Conservation (phyloP, 2,888 invertebrate genomes). For the Oscheius sp. region DNA sequence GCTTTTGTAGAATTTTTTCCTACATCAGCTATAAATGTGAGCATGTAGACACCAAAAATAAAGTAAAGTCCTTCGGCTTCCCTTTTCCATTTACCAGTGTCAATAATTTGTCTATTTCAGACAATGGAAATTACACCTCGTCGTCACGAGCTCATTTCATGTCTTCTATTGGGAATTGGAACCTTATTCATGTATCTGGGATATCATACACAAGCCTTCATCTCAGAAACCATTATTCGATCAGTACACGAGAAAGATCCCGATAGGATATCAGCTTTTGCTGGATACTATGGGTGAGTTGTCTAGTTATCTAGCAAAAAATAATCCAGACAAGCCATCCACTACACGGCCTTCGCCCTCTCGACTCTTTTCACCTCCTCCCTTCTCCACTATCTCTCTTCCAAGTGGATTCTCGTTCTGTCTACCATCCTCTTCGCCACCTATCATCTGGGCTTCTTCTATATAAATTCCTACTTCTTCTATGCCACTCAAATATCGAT, state of each 20-base stretch:
- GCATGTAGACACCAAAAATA: too few species aligned
- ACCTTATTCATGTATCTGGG: conserved; percentile 49
- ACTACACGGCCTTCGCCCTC: conserved; percentile 46
- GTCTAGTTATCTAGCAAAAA: not conserved
- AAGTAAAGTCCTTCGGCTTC: too few species aligned
- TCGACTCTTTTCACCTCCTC: conserved; percentile 44
- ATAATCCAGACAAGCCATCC: conserved; percentile 43
- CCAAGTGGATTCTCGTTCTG: conserved; percentile 39
- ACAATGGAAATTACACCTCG: conserved; percentile 42
- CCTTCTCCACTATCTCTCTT: conserved; percentile 44
- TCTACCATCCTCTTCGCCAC: conserved; percentile 35
- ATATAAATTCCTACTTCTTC: conserved; percentile 41
- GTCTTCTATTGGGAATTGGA: conserved; percentile 43
- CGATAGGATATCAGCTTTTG: conserved; percentile 42
- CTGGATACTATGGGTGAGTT: conserved; percentile 49
- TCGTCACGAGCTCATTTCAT: conserved; percentile 49
- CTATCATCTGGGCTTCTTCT: conserved; percentile 39
- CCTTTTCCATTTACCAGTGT: too few species aligned
- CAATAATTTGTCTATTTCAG: too few species aligned
- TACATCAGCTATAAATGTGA: too few species aligned
- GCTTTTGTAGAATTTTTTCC: too few species aligned
- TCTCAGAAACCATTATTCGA: conserved; percentile 46
- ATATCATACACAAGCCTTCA: conserved; percentile 43
- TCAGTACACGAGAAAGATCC: conserved; percentile 43
- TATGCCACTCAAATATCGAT: conserved; percentile 39